Evolutionary conservation across 2,113 vertebrate genomes (phyloP).

Genomic region (Hemichromis elongatus): DNA sequence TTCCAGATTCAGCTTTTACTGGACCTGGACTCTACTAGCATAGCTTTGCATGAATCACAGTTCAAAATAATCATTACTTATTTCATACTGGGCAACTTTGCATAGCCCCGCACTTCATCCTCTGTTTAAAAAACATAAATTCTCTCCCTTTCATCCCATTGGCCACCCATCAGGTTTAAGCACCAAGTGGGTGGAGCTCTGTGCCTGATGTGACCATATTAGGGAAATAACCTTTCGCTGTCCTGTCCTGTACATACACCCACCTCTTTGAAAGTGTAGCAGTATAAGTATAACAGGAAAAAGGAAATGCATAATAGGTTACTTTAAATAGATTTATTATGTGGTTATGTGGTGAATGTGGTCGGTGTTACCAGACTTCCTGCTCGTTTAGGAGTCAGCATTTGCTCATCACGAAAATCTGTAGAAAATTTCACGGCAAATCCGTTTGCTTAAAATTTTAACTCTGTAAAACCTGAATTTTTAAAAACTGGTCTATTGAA

Average conservation of each 20-base stretch:
- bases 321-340: neutral
- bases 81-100: neutral
- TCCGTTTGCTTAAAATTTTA: neutral
- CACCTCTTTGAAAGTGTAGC: neutral
- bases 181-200: neutral
- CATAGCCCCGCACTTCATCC: neutral
- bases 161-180: neutral
- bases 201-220: neutral
- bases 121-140: neutral
- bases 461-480: no score
- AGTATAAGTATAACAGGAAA: neutral
- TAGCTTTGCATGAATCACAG: neutral
- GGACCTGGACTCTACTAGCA: neutral
- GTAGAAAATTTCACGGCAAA: neutral
- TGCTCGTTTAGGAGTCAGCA: neutral
- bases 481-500: no score
- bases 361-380: neutral
- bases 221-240: neutral
- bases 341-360: fast-evolving
- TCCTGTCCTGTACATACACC: neutral
- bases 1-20: neutral
- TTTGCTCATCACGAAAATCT: neutral
- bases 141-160: neutral
- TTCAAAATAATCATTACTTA: neutral
- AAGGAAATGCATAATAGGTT: neutral